Percentiles rank a stretch among this genome's conserved stretches.
These are phyloP conservation scores for Platycheirus albimanus DNA, from an alignment of 2,888 invertebrate species.

Conservation along the genomic window DNA sequence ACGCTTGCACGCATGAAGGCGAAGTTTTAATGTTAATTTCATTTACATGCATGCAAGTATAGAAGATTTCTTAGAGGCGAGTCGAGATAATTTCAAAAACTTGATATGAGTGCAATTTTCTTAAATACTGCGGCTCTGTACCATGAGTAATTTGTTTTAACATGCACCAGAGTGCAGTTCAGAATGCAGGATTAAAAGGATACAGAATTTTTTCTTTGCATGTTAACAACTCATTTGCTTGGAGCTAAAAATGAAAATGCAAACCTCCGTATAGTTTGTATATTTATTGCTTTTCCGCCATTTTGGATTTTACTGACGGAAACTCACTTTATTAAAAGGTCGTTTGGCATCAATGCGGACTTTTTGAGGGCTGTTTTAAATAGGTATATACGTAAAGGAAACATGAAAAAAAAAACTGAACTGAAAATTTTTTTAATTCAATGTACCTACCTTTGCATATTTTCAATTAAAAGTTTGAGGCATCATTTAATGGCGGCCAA, in stretches of 20 bases:
- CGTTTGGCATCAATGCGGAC: conserved; percentile 44
- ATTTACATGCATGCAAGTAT: conserved; percentile 38
- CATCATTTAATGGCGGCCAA: conserved; percentile 5
- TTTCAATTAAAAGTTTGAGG: conserved; percentile 63
- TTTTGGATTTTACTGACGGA: conserved; percentile 12
- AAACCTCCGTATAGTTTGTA: too few relatives aligned
- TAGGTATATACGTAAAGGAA: neutral
- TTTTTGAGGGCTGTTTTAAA: neutral
- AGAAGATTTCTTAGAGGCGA: conserved; percentile 29
- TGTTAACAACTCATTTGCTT: conserved; percentile 49
- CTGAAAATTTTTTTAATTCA: conserved; percentile 21
- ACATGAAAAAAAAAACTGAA: conserved; percentile 24
- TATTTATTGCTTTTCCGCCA: conserved; percentile 22
- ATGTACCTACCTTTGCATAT: conserved; percentile 16
- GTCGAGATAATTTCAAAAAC: neutral
- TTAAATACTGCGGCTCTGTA: conserved; percentile 35
- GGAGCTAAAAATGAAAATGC: conserved; percentile 43
- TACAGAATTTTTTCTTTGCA: conserved; percentile 42
- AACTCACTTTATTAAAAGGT: conserved; percentile 57
- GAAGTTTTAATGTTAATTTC: conserved; percentile 42
- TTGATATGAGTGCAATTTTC: conserved; percentile 50
- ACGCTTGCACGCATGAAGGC: conserved; percentile 54
- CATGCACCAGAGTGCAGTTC: conserved; percentile 29
- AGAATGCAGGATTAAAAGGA: conserved; percentile 39
- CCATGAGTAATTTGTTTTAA: conserved; percentile 30